phyloP scores from a whole-genome alignment of 2,888 invertebrate species.

The Zygaena filipendulae region DNA sequence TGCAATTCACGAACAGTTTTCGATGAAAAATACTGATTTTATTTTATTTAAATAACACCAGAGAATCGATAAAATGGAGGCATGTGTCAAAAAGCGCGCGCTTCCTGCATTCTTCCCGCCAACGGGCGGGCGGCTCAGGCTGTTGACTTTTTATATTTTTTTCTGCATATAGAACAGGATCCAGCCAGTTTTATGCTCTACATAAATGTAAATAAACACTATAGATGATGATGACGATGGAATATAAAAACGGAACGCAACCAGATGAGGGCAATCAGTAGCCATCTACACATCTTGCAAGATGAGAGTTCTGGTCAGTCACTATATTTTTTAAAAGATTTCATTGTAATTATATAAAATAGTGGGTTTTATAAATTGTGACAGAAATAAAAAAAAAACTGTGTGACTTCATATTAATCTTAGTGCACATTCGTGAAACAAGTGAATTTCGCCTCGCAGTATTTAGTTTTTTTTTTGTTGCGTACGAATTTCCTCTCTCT shows the following conservation, averaged over 20 bases:
- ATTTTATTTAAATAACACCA: too few species aligned
- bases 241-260: slow-evolving; percentile 43
- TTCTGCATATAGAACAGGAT: slow-evolving; percentile 25
- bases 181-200: slow-evolving; percentile 31
- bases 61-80: too few species aligned
- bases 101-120: slow-evolving; percentile 60
- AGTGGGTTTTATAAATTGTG: too few species aligned
- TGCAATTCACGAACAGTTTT: too few species aligned
- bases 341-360: too few species aligned
- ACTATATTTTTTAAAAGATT: background rate
- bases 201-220: slow-evolving; percentile 22
- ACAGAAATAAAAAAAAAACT: too few species aligned
- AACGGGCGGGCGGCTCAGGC: slow-evolving; percentile 22
- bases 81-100: slow-evolving; percentile 36
- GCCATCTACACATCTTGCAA: slow-evolving; percentile 39
- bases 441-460: too few species aligned
- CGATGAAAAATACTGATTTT: too few species aligned
- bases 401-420: too few species aligned
- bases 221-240: slow-evolving; percentile 20
- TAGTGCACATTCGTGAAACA: too few species aligned
- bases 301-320: slow-evolving; percentile 60
- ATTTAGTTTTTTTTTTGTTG: too few species aligned
- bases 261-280: slow-evolving; percentile 42
- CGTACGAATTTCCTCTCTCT: too few species aligned
- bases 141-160: slow-evolving; percentile 25